phyloP scores from a whole-genome alignment of 2,113 vertebrate genomes.

The Collichthys lucidus region DNA sequence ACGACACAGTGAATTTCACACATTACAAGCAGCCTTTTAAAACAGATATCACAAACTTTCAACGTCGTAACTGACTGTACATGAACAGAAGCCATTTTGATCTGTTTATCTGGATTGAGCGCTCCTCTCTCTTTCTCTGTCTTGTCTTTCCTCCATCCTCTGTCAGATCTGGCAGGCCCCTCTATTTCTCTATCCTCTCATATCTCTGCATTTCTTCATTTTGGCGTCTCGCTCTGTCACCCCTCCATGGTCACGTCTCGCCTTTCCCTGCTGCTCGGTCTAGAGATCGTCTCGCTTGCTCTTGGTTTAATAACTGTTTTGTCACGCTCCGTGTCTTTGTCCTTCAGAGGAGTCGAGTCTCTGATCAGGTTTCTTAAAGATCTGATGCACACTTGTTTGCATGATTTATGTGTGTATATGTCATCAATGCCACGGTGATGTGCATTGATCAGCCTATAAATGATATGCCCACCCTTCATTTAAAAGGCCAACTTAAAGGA shows the following conservation, averaged over 20 bases:
- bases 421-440: not conserved
- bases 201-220: slow-evolving; percentile 77
- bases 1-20: not conserved
- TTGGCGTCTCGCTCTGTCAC: slow-evolving; percentile 67
- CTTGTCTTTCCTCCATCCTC: slow-evolving; percentile 20
- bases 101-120: slow-evolving; percentile 51
- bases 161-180: slow-evolving; percentile 47
- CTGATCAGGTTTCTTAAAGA: slow-evolving; percentile 67
- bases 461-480: not conserved
- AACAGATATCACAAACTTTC: slow-evolving; percentile 14
- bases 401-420: slow-evolving; percentile 51
- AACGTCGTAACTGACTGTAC: slow-evolving; percentile 1
- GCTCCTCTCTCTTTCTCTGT: slow-evolving; percentile 23
- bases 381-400: slow-evolving; percentile 60
- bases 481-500: slow-evolving; percentile 19
- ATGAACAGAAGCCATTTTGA: slow-evolving; percentile 3
- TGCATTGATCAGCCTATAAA: slow-evolving; percentile 33
- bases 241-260: slow-evolving; percentile 70
- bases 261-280: slow-evolving; percentile 58
- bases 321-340: slow-evolving; percentile 76
- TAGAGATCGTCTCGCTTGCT: slow-evolving; percentile 69
- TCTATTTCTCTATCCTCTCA: slow-evolving; percentile 67
- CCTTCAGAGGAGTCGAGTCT: slow-evolving; percentile 73
- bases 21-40: slow-evolving; percentile 7
- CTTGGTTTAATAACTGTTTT: slow-evolving; percentile 74